A percentile compares a stretch with the other conserved stretches of the same genome.
These are phyloP conservation scores for Lasius fuliginosus DNA, from an alignment of 2,888 invertebrate genomes.

Conservation along the genomic window DNA sequence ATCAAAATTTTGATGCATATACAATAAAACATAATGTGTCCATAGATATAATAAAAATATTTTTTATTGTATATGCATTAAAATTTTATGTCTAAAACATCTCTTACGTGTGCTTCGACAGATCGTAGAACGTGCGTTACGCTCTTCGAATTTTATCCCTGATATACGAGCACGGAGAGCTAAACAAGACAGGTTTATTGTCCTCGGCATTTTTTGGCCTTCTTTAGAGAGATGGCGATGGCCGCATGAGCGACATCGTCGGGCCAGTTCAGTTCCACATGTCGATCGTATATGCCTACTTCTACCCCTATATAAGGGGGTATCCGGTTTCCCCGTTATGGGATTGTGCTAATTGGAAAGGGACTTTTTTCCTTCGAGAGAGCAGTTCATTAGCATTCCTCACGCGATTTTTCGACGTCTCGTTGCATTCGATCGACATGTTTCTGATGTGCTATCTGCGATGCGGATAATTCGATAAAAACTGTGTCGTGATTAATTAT, in stretches of 20 bases:
- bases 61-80: not conserved
- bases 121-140: not conserved
- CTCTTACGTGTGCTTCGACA: not conserved
- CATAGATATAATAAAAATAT: too few species aligned
- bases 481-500: slow-evolving; percentile 14
- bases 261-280: slow-evolving; percentile 38
- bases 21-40: not conserved
- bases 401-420: slow-evolving; percentile 9
- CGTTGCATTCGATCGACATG: slow-evolving; percentile 6
- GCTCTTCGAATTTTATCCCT: slow-evolving; percentile 17
- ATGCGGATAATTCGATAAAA: slow-evolving; percentile 25
- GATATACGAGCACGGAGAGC: slow-evolving; percentile 1
- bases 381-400: slow-evolving; percentile 49
- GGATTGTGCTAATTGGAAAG: slow-evolving; percentile 53
- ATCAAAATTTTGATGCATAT: not conserved
- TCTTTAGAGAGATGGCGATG: slow-evolving; percentile 51
- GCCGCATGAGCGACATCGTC: slow-evolving; percentile 40
- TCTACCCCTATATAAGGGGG: slow-evolving; percentile 38
- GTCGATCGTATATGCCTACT: slow-evolving; percentile 14
- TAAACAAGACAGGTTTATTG: slow-evolving; percentile 56
- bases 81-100: not conserved
- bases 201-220: slow-evolving; percentile 56
- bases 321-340: slow-evolving; percentile 43
- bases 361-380: slow-evolving; percentile 15
- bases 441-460: slow-evolving; percentile 1